These are phyloP conservation scores for Urechis unicinctus DNA, from an alignment of 2,888 invertebrate species.

Conservation along the genomic window DNA sequence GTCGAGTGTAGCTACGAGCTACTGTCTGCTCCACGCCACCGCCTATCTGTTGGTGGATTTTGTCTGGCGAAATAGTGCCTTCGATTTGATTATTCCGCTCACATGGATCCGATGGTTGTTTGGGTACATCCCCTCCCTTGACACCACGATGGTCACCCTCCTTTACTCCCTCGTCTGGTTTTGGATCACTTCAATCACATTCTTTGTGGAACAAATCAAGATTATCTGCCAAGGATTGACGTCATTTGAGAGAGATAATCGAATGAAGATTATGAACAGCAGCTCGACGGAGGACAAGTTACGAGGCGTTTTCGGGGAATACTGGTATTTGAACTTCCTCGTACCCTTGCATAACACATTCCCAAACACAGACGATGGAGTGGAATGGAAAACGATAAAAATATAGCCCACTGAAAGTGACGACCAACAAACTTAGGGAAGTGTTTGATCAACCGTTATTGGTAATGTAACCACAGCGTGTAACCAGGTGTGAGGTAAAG, in stretches of 20 bases:
- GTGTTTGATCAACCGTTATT: no score
- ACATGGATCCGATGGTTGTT: slow-evolving; percentile 24
- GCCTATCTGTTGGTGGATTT: slow-evolving; percentile 12
- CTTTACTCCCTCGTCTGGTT: slow-evolving; percentile 29
- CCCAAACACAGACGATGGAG: slow-evolving; percentile 30
- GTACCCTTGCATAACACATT: slow-evolving; percentile 31
- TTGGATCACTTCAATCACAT: slow-evolving; percentile 23
- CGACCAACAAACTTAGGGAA: no score
- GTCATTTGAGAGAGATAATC: slow-evolving; percentile 32
- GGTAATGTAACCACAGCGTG: no score
- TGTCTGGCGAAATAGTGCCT: slow-evolving; percentile 14
- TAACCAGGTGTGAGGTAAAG: no score
- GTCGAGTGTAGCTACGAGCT: slow-evolving; percentile 25
- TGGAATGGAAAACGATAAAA: slow-evolving; percentile 25
- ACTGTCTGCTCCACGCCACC: slow-evolving; percentile 21
- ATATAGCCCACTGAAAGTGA: no score
- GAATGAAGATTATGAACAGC: slow-evolving; percentile 27
- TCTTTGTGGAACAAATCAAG: slow-evolving; percentile 23
- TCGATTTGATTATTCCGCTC: slow-evolving; percentile 30
- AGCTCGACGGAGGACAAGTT: slow-evolving; percentile 23
- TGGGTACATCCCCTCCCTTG: slow-evolving; percentile 20
- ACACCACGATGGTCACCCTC: slow-evolving; percentile 23
- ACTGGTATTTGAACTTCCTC: slow-evolving; percentile 33
- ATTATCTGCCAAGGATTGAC: slow-evolving; percentile 29
- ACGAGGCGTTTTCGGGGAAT: slow-evolving; percentile 30